Evolutionary conservation across 1,140 invertebrate species (phyloP).

Genomic region (Phymorhynchus buccinoides): DNA sequence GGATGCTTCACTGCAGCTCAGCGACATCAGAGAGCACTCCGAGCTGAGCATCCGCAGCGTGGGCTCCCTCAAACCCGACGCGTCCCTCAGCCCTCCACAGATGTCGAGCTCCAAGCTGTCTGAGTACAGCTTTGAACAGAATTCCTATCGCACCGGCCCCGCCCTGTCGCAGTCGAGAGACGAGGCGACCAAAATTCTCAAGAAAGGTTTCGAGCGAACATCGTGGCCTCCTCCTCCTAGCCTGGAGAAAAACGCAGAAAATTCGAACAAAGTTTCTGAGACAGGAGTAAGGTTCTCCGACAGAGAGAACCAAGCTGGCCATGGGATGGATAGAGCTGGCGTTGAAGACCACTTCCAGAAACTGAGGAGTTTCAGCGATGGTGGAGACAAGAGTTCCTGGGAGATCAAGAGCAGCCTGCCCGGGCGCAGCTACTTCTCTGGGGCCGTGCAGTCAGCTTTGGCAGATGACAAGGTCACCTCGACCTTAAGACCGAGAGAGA

Average conservation of each 20-base stretch:
- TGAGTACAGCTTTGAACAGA: conserved; percentile 30
- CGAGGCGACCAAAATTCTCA: not conserved
- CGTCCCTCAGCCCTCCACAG: conserved; percentile 16
- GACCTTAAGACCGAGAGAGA: not conserved
- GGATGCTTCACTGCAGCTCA: not conserved
- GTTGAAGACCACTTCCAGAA: conserved; percentile 23
- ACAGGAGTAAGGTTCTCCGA: not conserved
- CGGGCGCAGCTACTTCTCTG: conserved; percentile 14
- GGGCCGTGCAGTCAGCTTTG: conserved; percentile 19
- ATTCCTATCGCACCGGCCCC: not conserved
- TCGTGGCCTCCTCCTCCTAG: conserved; percentile 21
- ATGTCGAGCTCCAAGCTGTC: conserved; percentile 33
- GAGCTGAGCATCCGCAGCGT: not conserved
- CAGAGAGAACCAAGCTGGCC: not conserved
- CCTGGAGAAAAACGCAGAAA: not conserved
- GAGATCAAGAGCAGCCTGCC: conserved; percentile 34
- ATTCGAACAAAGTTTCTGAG: not conserved
- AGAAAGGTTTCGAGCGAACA: conserved; percentile 14
- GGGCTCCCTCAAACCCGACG: not conserved
- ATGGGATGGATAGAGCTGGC: not conserved
- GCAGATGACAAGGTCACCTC: not conserved
- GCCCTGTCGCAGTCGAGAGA: not conserved
- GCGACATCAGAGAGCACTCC: conserved; percentile 28
- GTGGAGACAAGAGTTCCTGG: not conserved
- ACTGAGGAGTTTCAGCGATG: conserved; percentile 1